Evolutionary conservation across 1,140 invertebrate species (phyloP), one percentile per base, ranked within the genome.

Genomic region (Micrasema minimum): DNA sequence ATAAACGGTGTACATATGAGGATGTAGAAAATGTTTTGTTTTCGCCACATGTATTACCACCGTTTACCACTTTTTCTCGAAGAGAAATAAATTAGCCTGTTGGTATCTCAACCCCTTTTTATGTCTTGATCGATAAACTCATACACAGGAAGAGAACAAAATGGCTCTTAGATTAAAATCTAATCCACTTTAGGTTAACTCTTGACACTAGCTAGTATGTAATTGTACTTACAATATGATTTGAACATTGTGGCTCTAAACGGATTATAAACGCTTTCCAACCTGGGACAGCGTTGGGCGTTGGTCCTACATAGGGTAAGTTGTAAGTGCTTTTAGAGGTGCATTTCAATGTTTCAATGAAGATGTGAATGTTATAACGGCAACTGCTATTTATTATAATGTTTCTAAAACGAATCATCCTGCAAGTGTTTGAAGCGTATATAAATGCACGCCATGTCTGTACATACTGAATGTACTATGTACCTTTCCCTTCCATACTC

Each of bases 211-310:
- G 55, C 37, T 59, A 31, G 26, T 31, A 16, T 55, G 37, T 59
- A 38, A 14, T 31, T 20, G 14, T 38, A 38, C 35, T 59, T 59
- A 59, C 16, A 59, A 18, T 59, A 38, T 59, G 37, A 55, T 14
- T n/a, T 68, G 55, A 73, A 68, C 65, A 62, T 65, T 75, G 65
- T 75, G 74, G 74, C 71, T 75, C 66, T 61, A 73, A 71, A 72
- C 72, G 64, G 51, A 76, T 74, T 74, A 74, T 72, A 59, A 72
- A 57, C 72, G 72, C 69, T 76, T 75, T 75, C 73, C 62, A 66
- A 71, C 73, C 73, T 75, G 73, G 73, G 73, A 75, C 73, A 75
- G 73, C 73, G 73, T 71, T 75, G 73, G 73, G 69, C 73, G 48
- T 65, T 75, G 69, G 69, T 75, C 45, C 73, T 75, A 65, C 71